phyloP scores from a whole-genome alignment of 2,113 vertebrate species.

The Apteryx mantelli region DNA sequence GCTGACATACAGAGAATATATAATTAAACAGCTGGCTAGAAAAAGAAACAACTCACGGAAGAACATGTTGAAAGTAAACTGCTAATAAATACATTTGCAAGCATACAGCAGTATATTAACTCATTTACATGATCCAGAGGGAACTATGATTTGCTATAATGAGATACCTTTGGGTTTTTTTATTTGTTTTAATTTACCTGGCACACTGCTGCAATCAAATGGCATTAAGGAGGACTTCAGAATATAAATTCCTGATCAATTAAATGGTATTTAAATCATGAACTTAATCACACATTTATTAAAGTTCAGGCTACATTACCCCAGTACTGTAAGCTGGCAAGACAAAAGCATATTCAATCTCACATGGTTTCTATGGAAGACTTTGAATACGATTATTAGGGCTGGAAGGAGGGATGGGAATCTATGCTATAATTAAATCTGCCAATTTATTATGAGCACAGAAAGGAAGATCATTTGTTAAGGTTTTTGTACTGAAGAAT shows the following conservation, averaged over 20 bases:
- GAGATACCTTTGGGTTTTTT: not conserved
- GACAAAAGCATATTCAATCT: not conserved
- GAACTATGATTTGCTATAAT: constrained; percentile 1
- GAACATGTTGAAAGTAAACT: constrained; percentile 8
- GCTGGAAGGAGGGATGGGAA: not conserved
- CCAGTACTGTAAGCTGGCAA: not conserved
- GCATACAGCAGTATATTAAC: not conserved
- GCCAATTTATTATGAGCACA: not conserved
- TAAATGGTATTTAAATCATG: not conserved
- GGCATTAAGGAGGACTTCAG: not conserved
- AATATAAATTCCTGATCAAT: not conserved
- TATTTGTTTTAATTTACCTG: not conserved
- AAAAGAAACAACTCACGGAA: constrained; percentile 9
- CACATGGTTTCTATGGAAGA: not conserved
- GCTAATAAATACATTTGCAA: constrained; percentile 31
- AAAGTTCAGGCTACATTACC: not conserved
- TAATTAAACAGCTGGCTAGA: constrained; percentile 30
- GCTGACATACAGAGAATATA: constrained; percentile 13
- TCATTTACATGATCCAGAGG: not conserved
- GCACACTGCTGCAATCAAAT: not conserved
- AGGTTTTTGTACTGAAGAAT: not conserved
- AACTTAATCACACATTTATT: not conserved
- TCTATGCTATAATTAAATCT: not conserved
- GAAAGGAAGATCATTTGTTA: not conserved
- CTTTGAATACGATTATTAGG: not conserved